phyloP scores from a whole-genome alignment of 2,888 invertebrate genomes.

The Clanis bilineata region DNA sequence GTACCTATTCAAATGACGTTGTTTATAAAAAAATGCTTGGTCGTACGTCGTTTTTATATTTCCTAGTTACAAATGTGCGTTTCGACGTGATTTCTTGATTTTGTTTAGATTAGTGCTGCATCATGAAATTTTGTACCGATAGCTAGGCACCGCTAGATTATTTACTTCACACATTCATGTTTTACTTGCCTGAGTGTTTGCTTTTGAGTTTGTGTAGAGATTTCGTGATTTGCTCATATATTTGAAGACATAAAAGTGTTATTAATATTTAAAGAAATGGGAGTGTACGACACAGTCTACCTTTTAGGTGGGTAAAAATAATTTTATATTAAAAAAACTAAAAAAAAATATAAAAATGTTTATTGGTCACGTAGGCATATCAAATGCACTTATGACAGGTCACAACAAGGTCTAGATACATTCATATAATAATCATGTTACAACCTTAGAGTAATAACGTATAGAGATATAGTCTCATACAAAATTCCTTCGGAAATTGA shows the following conservation, averaged over 20 bases:
- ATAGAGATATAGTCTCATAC: no score
- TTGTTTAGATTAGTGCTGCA: not conserved
- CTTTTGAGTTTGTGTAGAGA: not conserved
- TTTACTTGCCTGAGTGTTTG: not conserved
- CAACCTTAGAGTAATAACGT: no score
- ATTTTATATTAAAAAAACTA: not conserved
- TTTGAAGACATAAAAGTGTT: not conserved
- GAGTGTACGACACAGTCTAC: not conserved
- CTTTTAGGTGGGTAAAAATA: not conserved
- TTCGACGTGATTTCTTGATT: not conserved
- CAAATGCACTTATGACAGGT: no score
- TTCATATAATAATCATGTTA: no score
- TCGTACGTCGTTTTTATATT: constrained; percentile 6
- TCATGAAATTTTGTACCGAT: not conserved
- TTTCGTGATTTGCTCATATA: not conserved
- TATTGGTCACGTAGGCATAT: no score
- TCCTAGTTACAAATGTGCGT: constrained; percentile 7
- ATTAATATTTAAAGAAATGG: not conserved
- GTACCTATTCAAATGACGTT: not conserved
- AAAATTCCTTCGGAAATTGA: no score
- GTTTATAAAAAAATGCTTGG: not conserved
- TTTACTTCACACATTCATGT: not conserved
- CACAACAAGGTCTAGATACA: no score
- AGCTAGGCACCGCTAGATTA: not conserved
- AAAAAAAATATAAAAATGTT: no score